phyloP scores from a whole-genome alignment of 2,113 vertebrate genomes.

The Mohoua ochrocephala region DNA sequence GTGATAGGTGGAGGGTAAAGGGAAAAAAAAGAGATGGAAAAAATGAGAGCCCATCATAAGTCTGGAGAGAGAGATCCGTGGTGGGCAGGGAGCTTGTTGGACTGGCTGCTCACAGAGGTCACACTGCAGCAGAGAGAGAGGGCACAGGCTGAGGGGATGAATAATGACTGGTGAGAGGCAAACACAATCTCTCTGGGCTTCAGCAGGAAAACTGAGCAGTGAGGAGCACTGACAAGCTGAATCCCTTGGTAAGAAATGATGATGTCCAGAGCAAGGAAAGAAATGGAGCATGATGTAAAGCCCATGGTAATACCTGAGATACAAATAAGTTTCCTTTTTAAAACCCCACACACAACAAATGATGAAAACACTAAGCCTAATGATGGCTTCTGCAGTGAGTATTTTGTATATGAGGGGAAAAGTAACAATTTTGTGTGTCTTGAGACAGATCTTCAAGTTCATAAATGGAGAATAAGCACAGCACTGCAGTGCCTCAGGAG shows the following conservation, averaged over 20 bases:
- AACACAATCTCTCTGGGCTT: background rate
- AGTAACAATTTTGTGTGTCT: background rate
- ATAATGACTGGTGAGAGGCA: background rate
- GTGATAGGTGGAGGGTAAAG: background rate
- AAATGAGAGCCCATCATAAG: background rate
- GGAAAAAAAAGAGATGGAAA: accelerated
- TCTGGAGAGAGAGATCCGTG: background rate
- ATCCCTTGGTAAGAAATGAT: background rate
- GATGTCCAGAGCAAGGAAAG: background rate
- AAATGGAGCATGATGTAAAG: background rate
- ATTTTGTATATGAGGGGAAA: background rate
- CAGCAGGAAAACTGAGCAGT: background rate
- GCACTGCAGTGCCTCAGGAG: background rate
- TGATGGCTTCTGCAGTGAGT: background rate
- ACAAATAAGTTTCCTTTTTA: background rate
- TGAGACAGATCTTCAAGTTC: background rate
- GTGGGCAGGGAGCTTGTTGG: background rate
- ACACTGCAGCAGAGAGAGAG: background rate
- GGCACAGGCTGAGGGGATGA: background rate
- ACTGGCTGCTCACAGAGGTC: background rate
- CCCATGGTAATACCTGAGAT: background rate
- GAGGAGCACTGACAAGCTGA: background rate
- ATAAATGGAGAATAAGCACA: background rate
- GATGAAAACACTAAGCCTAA: background rate
- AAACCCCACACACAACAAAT: background rate